Percentiles rank a stretch among this genome's conserved stretches.
phyloP scores from a whole-genome alignment of 2,888 invertebrate species.

The Dromius quadrimaculatus region DNA sequence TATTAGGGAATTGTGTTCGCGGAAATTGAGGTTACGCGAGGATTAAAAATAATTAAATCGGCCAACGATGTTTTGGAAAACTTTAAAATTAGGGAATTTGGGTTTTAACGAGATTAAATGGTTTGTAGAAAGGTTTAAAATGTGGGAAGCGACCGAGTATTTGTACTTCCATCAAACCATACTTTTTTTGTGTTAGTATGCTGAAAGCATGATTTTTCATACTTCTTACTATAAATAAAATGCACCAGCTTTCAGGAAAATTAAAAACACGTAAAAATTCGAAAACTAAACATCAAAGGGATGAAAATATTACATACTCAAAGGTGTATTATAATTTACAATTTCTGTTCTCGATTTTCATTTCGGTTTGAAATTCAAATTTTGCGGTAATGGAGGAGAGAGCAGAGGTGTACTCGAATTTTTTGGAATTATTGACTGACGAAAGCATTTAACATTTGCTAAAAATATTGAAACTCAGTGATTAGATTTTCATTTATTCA shows the following conservation, averaged over 20 bases:
- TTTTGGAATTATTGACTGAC: neutral
- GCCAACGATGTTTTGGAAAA: too few species aligned
- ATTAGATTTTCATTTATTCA: slow-evolving; percentile 33
- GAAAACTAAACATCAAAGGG: slow-evolving; percentile 17
- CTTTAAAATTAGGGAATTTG: too few species aligned
- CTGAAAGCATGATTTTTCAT: too few species aligned
- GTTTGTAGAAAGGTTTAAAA: too few species aligned
- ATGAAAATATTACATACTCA: slow-evolving; percentile 24
- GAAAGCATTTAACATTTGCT: neutral
- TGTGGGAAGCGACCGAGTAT: too few species aligned
- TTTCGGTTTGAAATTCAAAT: slow-evolving; percentile 25
- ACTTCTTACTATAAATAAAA: too few species aligned
- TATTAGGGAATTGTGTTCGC: slow-evolving; percentile 8
- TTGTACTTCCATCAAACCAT: too few species aligned
- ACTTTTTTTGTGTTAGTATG: too few species aligned
- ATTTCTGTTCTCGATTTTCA: neutral
- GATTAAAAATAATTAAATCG: neutral
- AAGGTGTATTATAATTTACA: neutral
- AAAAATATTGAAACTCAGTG: neutral
- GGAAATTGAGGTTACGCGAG: neutral
- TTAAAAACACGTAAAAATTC: slow-evolving; percentile 1
- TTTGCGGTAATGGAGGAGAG: slow-evolving; percentile 14
- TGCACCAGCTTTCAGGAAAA: neutral
- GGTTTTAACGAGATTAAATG: too few species aligned
- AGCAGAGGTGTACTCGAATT: too few species aligned